Evolutionary conservation across 1,140 invertebrate species (phyloP), one percentile per base, ranked within the genome.

Genomic region (Triops cancriformis): DNA sequence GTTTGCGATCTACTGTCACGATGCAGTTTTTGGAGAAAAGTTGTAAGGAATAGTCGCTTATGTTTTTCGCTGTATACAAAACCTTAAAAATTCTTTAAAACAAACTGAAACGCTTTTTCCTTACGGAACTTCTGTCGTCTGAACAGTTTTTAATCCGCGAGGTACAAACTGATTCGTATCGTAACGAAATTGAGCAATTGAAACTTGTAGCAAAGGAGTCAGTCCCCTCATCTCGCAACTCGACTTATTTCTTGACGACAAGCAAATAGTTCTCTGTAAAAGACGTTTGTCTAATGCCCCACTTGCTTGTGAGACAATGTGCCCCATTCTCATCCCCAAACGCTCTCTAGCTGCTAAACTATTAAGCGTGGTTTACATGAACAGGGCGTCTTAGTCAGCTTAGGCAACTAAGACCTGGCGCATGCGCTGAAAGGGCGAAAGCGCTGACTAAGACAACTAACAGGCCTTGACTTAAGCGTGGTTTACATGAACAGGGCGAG

Each of bases 211-310:
- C 9, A 43, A 72, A 27, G 37, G 51, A 28, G 26, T 45, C 42
- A 28, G 45, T 45, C 43, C 74, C 5, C 41, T 77, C 1, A 72
- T 77, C 26, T 73, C 26, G 18, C 76, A 77, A 26, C 72, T 77
- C 0, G 72, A 77, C 27, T 73, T 77, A 73, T 77, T 77, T 26
- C 43, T 77, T 64, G 76, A 37, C 26, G 23, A 75, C 43, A 72
- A 77, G 26, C 26, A 12, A 73, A 45, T 77, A 9, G 41, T 77
- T 10, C 45, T 11, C 31, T 77, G 76, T 28, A 64, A 73, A 11
- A 64, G 76, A 12, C 76, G 76, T 11, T 10, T 77, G 64, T 31
- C 12, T 7, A 77, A 77, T 31, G 72, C 76, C 18, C 26, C n/a
- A 0, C 28, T 31, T 11, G 14, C 18, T 6, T 41, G 26, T 18